Evolutionary conservation across 2,888 invertebrate species (phyloP), one percentile per base, ranked within the genome.

Genomic region (Aethes cnicana): DNA sequence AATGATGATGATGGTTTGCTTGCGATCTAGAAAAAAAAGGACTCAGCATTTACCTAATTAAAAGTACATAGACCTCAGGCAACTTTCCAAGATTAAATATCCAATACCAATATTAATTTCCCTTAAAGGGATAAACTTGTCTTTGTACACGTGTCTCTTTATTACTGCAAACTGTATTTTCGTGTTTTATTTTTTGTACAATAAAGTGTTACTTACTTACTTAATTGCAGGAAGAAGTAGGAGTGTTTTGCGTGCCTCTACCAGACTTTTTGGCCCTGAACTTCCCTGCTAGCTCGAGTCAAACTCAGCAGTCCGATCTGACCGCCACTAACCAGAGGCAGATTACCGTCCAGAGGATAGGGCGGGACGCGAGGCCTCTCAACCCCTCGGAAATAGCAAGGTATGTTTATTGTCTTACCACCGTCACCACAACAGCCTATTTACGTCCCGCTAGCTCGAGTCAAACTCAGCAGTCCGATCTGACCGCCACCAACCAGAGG

Each of bases 261-360:
- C 83, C 88, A 0, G 85, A 87, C 39, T 81, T 87, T 61, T 63
- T 88, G 1, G 81, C 84, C 0, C 50, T 87, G 2, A 83, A 81
- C 66, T 77, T 84, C 55, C 77, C 81, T 0, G 66, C 77, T 75
- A 77, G 3, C 79, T 73, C 81, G 0, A 63, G 71, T 0, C 63
- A 60, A 1, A 54, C 70, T 12, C 65, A 1, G 60, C 65, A 0
- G 70, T 75, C 4, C 48, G 73, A 2, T 52, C 69, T 1, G 60
- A 53, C 70, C 4, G 60, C 68, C 26, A 63, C 61, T 26, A 68
- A 63, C 28, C 81, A 74, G 49, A 72, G 90, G 1, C 91, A 91
- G 55, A 91, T 92, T 55, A 89, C 92, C 0, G 91, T 92, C 5
- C 92, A 92, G 55, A 74, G 91, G 49, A 85, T 92, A 14, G 91